These are phyloP conservation scores for Coregonus sp. DNA, from an alignment of 2,797 vertebrate species.

Conservation along the genomic window DNA sequence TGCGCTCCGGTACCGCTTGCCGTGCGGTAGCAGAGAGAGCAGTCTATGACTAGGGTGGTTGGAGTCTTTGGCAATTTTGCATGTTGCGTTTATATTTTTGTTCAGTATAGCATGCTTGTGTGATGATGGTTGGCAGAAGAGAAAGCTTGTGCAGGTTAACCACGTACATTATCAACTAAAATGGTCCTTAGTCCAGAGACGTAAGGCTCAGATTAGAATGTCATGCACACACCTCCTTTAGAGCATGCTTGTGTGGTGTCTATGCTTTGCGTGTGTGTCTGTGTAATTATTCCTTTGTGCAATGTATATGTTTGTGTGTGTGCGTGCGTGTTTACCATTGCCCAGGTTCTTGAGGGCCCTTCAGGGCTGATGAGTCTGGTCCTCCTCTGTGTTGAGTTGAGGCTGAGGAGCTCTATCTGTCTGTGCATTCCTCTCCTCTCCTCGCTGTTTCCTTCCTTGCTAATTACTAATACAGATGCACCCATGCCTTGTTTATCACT, in stretches of 20 bases:
- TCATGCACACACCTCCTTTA: background rate
- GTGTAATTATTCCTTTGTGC: background rate
- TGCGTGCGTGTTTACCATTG: background rate
- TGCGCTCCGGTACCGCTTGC: too few species aligned
- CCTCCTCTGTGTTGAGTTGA: background rate
- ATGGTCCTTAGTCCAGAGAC: too few species aligned
- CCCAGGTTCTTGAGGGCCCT: conserved; percentile 7
- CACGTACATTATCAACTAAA: background rate
- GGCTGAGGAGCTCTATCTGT: background rate
- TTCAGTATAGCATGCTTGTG: too few species aligned
- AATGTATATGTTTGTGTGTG: background rate
- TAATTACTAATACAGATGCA: conserved; percentile 10
- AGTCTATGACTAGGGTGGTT: too few species aligned
- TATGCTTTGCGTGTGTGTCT: background rate
- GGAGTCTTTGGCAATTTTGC: too few species aligned
- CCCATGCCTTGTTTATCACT: background rate
- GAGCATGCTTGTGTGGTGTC: background rate
- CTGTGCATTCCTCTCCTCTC: background rate
- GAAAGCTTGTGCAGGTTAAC: background rate
- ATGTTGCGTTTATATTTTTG: too few species aligned
- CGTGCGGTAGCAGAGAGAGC: too few species aligned
- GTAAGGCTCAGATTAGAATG: background rate
- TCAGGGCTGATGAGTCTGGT: conserved; percentile 9
- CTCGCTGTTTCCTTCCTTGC: background rate
- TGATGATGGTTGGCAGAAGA: background rate